These are phyloP conservation scores for Pterostichus madidus DNA, from an alignment of 2,888 invertebrate species.

Conservation along the genomic window DNA sequence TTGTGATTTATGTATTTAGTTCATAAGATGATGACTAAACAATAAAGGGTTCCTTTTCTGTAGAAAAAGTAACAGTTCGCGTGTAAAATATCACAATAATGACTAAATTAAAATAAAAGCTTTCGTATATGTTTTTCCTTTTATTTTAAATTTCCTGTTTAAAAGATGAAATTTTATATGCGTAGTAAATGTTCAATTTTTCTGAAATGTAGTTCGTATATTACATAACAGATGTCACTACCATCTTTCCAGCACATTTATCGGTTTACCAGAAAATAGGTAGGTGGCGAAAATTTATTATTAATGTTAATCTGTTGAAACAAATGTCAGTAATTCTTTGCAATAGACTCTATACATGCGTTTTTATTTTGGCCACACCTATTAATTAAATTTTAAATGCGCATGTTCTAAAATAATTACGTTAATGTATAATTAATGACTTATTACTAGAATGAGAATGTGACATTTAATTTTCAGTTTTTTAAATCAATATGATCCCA, in stretches of 20 bases:
- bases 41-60: slow-evolving; percentile 63
- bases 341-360: background rate
- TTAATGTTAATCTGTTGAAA: background rate
- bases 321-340: slow-evolving; percentile 9
- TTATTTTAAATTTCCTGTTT: slow-evolving; percentile 6
- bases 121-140: slow-evolving; percentile 27
- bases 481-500: slow-evolving; percentile 33
- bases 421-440: slow-evolving; percentile 39
- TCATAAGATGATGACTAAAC: slow-evolving; percentile 55
- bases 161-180: too few species aligned
- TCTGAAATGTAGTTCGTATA: background rate
- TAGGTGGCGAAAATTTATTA: slow-evolving; percentile 4
- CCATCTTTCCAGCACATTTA: too few species aligned
- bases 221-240: slow-evolving; percentile 15
- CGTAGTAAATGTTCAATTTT: background rate
- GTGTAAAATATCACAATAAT: slow-evolving; percentile 39
- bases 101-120: slow-evolving; percentile 19
- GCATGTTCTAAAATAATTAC: slow-evolving; percentile 55
- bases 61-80: slow-evolving; percentile 36
- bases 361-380: slow-evolving; percentile 56
- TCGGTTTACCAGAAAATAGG: background rate
- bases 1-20: slow-evolving; percentile 64
- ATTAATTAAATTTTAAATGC: slow-evolving; percentile 54
- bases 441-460: slow-evolving; percentile 1
- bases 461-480: slow-evolving; percentile 38